Percentiles rank a stretch among this genome's conserved stretches.
Conservation (phyloP, 2,888 invertebrate genomes). For the Ferdinandea cuprea region DNA sequence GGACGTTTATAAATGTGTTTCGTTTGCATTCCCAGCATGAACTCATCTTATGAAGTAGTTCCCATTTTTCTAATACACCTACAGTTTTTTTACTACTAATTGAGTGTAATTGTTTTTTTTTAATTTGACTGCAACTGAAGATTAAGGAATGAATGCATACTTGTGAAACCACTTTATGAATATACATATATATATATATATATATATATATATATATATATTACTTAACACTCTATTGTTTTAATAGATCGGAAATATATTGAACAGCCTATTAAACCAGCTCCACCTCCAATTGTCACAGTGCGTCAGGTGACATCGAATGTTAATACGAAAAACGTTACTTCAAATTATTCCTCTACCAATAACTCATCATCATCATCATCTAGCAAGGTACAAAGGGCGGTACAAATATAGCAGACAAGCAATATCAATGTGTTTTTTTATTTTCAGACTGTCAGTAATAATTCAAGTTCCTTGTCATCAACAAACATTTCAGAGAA, state of each 20-base stretch:
- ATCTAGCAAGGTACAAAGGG: conserved; percentile 76
- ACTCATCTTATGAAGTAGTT: neutral
- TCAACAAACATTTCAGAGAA: conserved; percentile 76
- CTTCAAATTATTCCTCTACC: conserved; percentile 75
- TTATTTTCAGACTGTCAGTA: conserved; percentile 73
- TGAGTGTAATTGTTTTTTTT: conserved; percentile 36
- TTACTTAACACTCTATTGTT: conserved; percentile 22
- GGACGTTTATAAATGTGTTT: neutral
- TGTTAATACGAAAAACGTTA: conserved; percentile 76
- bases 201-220: conserved; percentile 1
- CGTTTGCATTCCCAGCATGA: conserved; percentile 17
- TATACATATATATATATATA: too few species aligned
- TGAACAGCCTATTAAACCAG: conserved; percentile 91
- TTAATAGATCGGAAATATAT: conserved; percentile 89
- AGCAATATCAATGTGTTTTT: conserved; percentile 10
- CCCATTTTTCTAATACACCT: conserved; percentile 27
- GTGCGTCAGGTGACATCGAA: conserved; percentile 84
- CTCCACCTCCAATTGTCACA: conserved; percentile 88
- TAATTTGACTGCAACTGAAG: neutral
- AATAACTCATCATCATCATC: conserved; percentile 72
- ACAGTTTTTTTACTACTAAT: conserved; percentile 53
- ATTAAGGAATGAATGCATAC: neutral
- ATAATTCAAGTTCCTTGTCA: conserved; percentile 79
- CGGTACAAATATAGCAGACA: neutral
- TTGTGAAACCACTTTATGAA: conserved; percentile 77